Evolutionary conservation across 2,113 vertebrate species (phyloP), one percentile per base, ranked within the genome.

Genomic region (Ginglymostoma cirratum): DNA sequence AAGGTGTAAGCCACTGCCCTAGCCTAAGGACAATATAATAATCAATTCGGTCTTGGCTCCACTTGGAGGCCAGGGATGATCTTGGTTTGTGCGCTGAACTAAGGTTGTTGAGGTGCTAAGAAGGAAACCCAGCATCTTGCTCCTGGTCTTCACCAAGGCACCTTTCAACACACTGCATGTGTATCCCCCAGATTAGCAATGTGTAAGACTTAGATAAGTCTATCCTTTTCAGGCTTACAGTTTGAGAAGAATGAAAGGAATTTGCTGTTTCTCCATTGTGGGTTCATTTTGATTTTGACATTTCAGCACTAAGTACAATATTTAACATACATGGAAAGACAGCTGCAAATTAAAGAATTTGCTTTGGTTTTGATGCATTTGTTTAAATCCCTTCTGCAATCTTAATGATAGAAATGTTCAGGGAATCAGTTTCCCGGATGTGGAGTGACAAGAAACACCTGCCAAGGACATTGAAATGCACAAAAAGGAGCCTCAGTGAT

Each of bases 291-390:
- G 38, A 34, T 67, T 93, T 93, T 93, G 89, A n/a, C 61, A 67
- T 42, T 90, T 92, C 55, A 92, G 34, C 87, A 92, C 30, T 4
- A n/a, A 92, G 65, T 92, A 92, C 61, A 92, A 65, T 15, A 65
- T 15, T 27, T 52, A 27, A 55, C 12, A n/a, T 66, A 38, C 89
- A 38, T 42, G 89, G 1, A 93, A 93, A 2, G 34, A 67, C 89
- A 66, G 89, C n/a, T 93, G 89, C 34, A 19, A 66, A 93, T 67
- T 93, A 67, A 93, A 61, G 61, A 93, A 93, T 66, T 93, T 93
- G 34, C 61, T 93, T 38, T n/a, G 65, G 89, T 93, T 93, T 90
- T 7, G 8, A 38, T 67, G 89, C 61, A 38, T 23, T 93, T 38
- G 89, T 93, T 93, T 67, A 21, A 67, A 42, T 93, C 30, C 30